These are phyloP conservation scores for Sicus ferrugineus DNA, from an alignment of 2,888 invertebrate genomes.

Conservation along the genomic window DNA sequence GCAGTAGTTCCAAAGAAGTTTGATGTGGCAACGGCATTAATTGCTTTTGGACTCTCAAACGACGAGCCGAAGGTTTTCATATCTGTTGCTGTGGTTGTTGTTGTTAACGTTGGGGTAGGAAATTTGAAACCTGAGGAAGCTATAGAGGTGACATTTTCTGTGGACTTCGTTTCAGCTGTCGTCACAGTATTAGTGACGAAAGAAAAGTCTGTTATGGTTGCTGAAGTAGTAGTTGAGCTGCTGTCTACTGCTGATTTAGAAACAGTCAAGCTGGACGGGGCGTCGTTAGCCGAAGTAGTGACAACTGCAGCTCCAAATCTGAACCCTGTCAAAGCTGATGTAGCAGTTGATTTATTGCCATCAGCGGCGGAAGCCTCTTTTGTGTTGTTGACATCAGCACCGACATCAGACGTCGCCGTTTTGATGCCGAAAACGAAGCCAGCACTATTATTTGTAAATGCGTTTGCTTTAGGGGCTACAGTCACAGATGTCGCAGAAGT, in stretches of 20 bases:
- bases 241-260: slow-evolving; percentile 3
- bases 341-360: slow-evolving; percentile 23
- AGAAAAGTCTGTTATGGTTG: slow-evolving; percentile 36
- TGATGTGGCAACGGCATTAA: slow-evolving; percentile 22
- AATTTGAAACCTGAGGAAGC: slow-evolving; percentile 43
- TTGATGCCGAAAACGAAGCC: slow-evolving; percentile 43
- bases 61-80: background rate
- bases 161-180: slow-evolving; percentile 27
- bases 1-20: background rate
- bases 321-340: slow-evolving; percentile 39
- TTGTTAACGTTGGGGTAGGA: slow-evolving; percentile 38
- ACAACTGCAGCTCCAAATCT: slow-evolving; percentile 39
- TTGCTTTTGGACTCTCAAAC: slow-evolving; percentile 27
- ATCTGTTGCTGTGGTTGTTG: background rate
- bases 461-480: too few species aligned
- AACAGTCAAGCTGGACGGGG: slow-evolving; percentile 30
- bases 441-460: slow-evolving; percentile 12
- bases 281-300: slow-evolving; percentile 12
- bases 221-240: slow-evolving; percentile 33
- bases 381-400: slow-evolving; percentile 13
- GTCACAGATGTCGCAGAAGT: slow-evolving; percentile 1
- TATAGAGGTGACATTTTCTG: slow-evolving; percentile 14
- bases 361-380: slow-evolving; percentile 43
- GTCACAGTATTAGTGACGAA: slow-evolving; percentile 38
- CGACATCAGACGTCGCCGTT: slow-evolving; percentile 26